Percentiles rank a stretch among this genome's conserved stretches.
These are phyloP conservation scores for Gryllus bimaculatus DNA, from an alignment of 1,140 invertebrate genomes.

Conservation along the genomic window DNA sequence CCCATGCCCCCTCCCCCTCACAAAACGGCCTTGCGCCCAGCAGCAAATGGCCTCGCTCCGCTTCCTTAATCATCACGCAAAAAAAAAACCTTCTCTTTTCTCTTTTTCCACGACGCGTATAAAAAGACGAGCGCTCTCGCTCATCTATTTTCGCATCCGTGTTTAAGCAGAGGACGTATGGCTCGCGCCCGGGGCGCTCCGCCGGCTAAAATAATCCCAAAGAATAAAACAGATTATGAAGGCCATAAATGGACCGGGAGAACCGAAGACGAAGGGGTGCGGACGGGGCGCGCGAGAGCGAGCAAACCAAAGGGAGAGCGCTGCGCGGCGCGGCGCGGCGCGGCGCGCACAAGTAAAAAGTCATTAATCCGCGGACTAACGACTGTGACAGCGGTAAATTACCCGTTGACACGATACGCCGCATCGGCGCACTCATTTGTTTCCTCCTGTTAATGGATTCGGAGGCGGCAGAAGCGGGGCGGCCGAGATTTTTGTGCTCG, in stretches of 20 bases:
- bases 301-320: neutral
- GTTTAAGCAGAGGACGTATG: constrained; percentile 11
- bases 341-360: constrained; percentile 11
- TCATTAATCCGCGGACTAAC: constrained; percentile 18
- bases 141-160: neutral
- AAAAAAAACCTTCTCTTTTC: neutral
- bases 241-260: constrained; percentile 10
- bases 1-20: too few relatives aligned
- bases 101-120: neutral
- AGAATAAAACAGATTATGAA: constrained; percentile 13
- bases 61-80: too few relatives aligned
- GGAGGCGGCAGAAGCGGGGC: neutral
- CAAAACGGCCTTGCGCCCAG: too few relatives aligned
- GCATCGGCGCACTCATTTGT: constrained; percentile 16
- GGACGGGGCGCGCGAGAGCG: neutral
- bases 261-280: neutral
- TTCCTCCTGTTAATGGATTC: constrained; percentile 19
- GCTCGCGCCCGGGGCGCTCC: neutral
- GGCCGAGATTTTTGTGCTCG: neutral
- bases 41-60: too few relatives aligned
- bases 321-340: neutral
- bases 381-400: constrained; percentile 19
- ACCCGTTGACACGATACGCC: constrained; percentile 19
- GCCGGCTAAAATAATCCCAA: neutral
- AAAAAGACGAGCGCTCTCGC: neutral